These are phyloP conservation scores for Corythoichthys haematopterus DNA, from an alignment of 2,113 vertebrate genomes.

Conservation along the genomic window DNA sequence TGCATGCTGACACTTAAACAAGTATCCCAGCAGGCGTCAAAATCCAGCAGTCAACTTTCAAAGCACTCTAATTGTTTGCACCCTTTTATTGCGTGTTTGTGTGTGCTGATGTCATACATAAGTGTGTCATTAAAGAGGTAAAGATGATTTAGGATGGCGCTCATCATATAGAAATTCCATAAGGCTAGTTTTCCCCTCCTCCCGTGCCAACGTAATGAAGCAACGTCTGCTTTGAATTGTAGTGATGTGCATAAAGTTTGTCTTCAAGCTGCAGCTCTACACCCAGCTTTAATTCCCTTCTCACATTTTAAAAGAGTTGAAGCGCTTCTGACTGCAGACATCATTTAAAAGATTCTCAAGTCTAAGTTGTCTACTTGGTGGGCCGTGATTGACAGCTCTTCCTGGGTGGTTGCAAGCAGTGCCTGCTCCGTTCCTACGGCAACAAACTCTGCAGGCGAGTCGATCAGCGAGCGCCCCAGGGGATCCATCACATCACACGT, in stretches of 20 bases:
- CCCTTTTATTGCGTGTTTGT: background rate
- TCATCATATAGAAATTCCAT: slow-evolving; percentile 5
- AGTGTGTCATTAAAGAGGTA: background rate
- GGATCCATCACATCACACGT: slow-evolving; percentile 55
- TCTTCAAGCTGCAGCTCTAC: background rate
- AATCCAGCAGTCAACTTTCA: slow-evolving; percentile 1
- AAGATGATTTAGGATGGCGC: slow-evolving; percentile 16
- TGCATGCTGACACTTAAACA: slow-evolving; percentile 2
- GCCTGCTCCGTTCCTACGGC: slow-evolving; percentile 62
- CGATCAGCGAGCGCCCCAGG: slow-evolving; percentile 43
- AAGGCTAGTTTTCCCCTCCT: background rate
- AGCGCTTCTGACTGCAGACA: too few relatives aligned
- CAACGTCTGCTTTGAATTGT: slow-evolving; percentile 7
- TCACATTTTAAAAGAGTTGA: background rate
- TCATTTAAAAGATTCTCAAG: too few relatives aligned
- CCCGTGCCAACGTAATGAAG: background rate
- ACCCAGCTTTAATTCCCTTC: background rate
- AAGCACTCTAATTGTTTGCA: slow-evolving; percentile 8
- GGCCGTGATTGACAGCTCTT: slow-evolving; percentile 62
- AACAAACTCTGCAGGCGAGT: slow-evolving; percentile 56
- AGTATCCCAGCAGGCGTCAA: background rate
- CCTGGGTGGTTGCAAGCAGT: slow-evolving; percentile 66
- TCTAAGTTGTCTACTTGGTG: background rate
- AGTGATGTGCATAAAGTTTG: background rate
- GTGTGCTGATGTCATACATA: slow-evolving; percentile 12